phyloP scores from a whole-genome alignment of 2,113 vertebrate genomes.

The Chloropsis cyanopogon region DNA sequence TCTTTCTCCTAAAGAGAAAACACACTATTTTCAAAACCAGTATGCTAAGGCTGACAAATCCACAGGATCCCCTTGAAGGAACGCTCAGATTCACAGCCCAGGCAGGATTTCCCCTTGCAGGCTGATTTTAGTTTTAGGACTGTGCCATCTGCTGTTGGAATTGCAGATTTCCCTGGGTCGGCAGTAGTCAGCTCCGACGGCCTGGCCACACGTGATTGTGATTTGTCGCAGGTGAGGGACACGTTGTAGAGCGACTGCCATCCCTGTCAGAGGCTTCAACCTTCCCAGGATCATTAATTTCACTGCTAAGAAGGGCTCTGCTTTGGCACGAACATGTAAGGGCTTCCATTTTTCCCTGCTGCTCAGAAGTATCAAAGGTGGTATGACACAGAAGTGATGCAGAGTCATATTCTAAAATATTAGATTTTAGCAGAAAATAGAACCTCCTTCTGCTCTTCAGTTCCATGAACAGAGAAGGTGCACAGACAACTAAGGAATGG shows the following conservation, averaged over 20 bases:
- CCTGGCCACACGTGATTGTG: background rate
- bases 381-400: background rate
- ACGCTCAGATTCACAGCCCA: background rate
- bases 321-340: background rate
- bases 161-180: background rate
- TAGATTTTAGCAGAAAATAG: background rate
- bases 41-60: background rate
- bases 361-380: background rate
- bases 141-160: constrained; percentile 67
- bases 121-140: constrained; percentile 53
- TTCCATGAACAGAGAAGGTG: background rate
- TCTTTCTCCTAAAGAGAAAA: background rate
- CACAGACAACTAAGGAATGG: background rate
- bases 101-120: background rate
- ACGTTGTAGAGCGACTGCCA: background rate
- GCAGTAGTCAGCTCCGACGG: background rate
- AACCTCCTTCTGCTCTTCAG: background rate
- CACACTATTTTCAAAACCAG: background rate
- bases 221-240: background rate
- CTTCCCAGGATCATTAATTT: background rate
- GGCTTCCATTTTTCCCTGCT: background rate
- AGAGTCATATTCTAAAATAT: background rate
- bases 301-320: background rate
- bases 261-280: background rate
- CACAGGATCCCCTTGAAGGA: background rate